A percentile compares a stretch with the other conserved stretches of the same genome.
Evolutionary conservation across 2,797 vertebrate genomes (phyloP).

Genomic region (Amniataba percoides): DNA sequence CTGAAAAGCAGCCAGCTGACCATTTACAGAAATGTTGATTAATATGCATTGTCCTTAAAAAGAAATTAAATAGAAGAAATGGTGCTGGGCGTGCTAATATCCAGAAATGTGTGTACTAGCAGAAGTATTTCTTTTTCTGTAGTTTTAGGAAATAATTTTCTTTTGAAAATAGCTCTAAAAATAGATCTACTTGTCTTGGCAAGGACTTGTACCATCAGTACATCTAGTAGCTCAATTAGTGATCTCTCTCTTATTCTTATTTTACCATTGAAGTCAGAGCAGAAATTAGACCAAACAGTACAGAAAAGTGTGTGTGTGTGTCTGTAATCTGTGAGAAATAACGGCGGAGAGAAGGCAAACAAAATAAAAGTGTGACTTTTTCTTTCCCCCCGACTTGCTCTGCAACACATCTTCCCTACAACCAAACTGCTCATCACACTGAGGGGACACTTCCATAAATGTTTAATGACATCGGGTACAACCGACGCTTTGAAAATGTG

Average conservation of each 20-base stretch:
- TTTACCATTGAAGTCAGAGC: neutral
- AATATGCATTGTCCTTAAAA: neutral
- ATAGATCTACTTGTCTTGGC: neutral
- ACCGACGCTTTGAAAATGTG: slow-evolving; percentile 96
- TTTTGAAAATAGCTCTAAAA: neutral
- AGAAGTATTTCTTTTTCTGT: neutral
- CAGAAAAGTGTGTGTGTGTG: slow-evolving; percentile 10
- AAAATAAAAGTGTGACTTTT: slow-evolving; percentile 82
- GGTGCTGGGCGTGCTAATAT: neutral
- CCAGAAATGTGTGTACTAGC: neutral
- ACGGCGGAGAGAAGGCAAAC: slow-evolving; percentile 40
- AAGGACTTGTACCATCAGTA: neutral
- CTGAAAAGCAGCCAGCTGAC: neutral
- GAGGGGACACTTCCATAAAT: slow-evolving; percentile 94
- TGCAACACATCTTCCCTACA: slow-evolving; percentile 88
- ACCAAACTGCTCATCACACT: slow-evolving; percentile 93
- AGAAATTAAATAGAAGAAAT: neutral
- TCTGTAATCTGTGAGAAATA: slow-evolving; percentile 14
- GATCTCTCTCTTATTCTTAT: neutral
- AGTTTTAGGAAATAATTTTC: neutral
- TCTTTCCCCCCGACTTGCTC: slow-evolving; percentile 75
- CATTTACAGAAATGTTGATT: neutral
- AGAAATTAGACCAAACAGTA: slow-evolving; percentile 7
- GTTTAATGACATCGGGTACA: slow-evolving; percentile 96
- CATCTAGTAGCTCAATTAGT: neutral